Evolutionary conservation across 2,113 vertebrate species (phyloP).

Genomic region (Strix aluco): DNA sequence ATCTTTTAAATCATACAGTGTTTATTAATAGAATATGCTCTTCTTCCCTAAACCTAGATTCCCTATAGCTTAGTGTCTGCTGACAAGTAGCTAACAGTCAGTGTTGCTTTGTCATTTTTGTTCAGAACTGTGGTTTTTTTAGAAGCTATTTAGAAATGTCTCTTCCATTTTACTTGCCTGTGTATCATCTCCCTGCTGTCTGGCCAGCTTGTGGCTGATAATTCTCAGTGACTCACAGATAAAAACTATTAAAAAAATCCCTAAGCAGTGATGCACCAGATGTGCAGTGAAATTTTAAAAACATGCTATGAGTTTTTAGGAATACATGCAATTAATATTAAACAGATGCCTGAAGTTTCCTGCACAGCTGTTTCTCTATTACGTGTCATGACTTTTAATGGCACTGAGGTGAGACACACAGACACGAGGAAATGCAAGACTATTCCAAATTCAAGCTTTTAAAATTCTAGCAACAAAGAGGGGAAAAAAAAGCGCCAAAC

Average conservation of each 20-base stretch:
- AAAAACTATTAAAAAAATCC: neutral
- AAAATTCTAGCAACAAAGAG: conserved; percentile 25
- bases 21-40: neutral
- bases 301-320: conserved; percentile 63
- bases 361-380: conserved; percentile 60
- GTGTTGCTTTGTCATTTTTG: neutral
- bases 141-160: neutral
- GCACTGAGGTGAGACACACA: conserved; percentile 45
- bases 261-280: conserved; percentile 41
- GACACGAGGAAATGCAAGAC: conserved; percentile 44
- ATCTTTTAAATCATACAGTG: neutral
- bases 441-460: conserved; percentile 27
- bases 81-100: neutral
- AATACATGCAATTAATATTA: conserved; percentile 66
- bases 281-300: conserved; percentile 59
- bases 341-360: conserved; percentile 64
- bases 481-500: too few species aligned
- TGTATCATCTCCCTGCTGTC: neutral
- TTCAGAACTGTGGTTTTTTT: neutral
- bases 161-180: conserved; percentile 14
- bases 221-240: conserved; percentile 41
- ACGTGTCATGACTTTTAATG: conserved; percentile 51
- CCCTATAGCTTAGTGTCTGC: neutral
- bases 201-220: conserved; percentile 9
- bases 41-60: neutral